Evolutionary conservation across 1,140 invertebrate species (phyloP).

Genomic region (Amphibalanus amphitrite): DNA sequence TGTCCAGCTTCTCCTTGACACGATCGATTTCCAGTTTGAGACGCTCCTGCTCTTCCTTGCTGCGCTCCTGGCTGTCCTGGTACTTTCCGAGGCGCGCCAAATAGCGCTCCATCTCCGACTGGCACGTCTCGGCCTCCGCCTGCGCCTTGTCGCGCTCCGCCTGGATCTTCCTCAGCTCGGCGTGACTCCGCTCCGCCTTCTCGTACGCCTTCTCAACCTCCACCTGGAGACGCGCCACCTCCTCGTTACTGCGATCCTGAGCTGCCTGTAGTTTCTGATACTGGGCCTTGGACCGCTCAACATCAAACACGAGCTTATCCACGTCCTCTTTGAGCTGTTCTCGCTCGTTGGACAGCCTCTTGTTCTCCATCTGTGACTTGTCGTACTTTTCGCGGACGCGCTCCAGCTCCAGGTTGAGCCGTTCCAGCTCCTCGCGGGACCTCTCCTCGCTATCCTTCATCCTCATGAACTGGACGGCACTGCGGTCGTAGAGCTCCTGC

Average conservation of each 20-base stretch:
- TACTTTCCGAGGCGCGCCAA: slow-evolving; percentile 56
- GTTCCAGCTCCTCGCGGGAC: slow-evolving; percentile 68
- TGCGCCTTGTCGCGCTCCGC: slow-evolving; percentile 49
- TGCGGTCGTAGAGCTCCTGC: slow-evolving; percentile 71
- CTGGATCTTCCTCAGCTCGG: slow-evolving; percentile 61
- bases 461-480: slow-evolving; percentile 58
- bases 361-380: slow-evolving; percentile 64
- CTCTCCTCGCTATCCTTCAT: slow-evolving; percentile 81
- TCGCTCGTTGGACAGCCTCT: slow-evolving; percentile 60
- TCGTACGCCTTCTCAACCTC: slow-evolving; percentile 81
- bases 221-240: slow-evolving; percentile 61
- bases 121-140: slow-evolving; percentile 43
- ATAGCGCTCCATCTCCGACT: slow-evolving; percentile 52
- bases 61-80: slow-evolving; percentile 49
- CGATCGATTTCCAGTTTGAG: slow-evolving; percentile 65
- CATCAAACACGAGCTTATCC: slow-evolving; percentile 66
- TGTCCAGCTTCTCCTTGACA: slow-evolving; percentile 61
- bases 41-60: slow-evolving; percentile 58
- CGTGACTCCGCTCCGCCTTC: slow-evolving; percentile 64
- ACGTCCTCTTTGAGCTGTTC: slow-evolving; percentile 67
- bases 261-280: slow-evolving; percentile 59
- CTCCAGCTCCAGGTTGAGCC: slow-evolving; percentile 53
- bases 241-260: slow-evolving; percentile 74
- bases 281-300: slow-evolving; percentile 63
- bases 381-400: slow-evolving; percentile 78